phyloP scores from a whole-genome alignment of 1,140 invertebrate species.

The Drosophila repleta region DNA sequence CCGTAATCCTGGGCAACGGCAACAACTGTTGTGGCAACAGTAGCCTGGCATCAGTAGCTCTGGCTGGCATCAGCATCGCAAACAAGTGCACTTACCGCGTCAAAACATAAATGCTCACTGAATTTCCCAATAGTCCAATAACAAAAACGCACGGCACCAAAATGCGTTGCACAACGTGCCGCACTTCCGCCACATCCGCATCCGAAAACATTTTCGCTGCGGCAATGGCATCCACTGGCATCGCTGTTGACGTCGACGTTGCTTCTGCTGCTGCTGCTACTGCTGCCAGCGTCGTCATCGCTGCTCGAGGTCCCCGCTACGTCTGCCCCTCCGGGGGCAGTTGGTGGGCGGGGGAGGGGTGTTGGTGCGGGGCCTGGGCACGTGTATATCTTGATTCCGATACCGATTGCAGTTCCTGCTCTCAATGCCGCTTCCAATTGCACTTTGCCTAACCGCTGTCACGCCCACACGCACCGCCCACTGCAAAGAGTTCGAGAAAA shows the following conservation, averaged over 20 bases:
- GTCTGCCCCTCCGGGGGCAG: slow-evolving; percentile 1
- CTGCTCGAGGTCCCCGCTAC: not conserved
- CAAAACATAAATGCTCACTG: slow-evolving; percentile 89
- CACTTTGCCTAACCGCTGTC: slow-evolving; percentile 24
- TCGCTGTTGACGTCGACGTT: slow-evolving; percentile 27
- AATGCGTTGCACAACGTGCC: slow-evolving; percentile 86
- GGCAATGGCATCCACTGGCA: slow-evolving; percentile 46
- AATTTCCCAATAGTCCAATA: slow-evolving; percentile 89
- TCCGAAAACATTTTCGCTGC: slow-evolving; percentile 75
- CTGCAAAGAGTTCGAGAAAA: slow-evolving; percentile 20
- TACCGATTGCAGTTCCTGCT: slow-evolving; percentile 40
- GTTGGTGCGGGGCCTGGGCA: not conserved
- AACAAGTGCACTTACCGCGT: slow-evolving; percentile 85
- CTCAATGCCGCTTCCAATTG: slow-evolving; percentile 30
- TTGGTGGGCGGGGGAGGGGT: too few species aligned
- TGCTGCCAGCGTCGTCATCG: slow-evolving; percentile 42
- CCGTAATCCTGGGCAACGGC: slow-evolving; percentile 58
- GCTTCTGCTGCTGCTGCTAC: slow-evolving; percentile 3
- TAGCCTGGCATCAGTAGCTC: slow-evolving; percentile 16
- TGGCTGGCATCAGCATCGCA: slow-evolving; percentile 32
- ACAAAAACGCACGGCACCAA: slow-evolving; percentile 88
- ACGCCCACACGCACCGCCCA: slow-evolving; percentile 27
- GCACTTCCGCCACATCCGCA: slow-evolving; percentile 80
- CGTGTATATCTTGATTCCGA: slow-evolving; percentile 23
- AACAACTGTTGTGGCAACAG: slow-evolving; percentile 18